Conservation (phyloP, 2,797 vertebrate genomes). For the Hemibagrus guttatus region DNA sequence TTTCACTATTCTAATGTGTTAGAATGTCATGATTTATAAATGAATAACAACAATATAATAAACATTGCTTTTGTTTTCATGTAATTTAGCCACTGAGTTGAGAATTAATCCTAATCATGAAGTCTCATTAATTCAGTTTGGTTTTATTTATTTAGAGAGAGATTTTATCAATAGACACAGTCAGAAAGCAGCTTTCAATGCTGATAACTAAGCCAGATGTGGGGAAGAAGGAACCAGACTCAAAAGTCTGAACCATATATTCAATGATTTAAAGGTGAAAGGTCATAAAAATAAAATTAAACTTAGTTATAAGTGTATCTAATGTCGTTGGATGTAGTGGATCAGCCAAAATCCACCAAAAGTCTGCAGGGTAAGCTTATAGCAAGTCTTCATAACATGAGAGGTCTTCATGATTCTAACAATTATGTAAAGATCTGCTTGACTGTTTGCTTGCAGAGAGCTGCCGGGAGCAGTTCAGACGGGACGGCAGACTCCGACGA, state of each 20-base stretch:
- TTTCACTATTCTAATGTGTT: background rate
- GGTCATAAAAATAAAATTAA: background rate
- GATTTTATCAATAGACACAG: background rate
- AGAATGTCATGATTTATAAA: background rate
- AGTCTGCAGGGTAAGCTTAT: background rate
- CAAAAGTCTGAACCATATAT: background rate
- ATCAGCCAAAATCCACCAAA: background rate
- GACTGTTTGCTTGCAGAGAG: constrained; percentile 77
- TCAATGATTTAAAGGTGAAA: background rate
- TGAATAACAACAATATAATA: background rate
- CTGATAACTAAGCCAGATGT: background rate
- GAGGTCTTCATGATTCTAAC: background rate
- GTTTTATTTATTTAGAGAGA: background rate
- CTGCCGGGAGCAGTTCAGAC: constrained; percentile 94
- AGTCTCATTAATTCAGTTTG: background rate
- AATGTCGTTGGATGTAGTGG: background rate
- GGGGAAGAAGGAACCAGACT: background rate
- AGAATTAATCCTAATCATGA: background rate
- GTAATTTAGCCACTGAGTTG: background rate
- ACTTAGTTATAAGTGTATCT: background rate
- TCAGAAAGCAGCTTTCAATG: background rate
- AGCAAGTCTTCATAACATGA: too few species aligned
- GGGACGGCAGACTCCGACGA: constrained; percentile 97
- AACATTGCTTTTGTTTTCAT: background rate
- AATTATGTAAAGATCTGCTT: background rate